Conservation (phyloP, 2,797 vertebrate genomes). For the Thamnophis elegans region DNA sequence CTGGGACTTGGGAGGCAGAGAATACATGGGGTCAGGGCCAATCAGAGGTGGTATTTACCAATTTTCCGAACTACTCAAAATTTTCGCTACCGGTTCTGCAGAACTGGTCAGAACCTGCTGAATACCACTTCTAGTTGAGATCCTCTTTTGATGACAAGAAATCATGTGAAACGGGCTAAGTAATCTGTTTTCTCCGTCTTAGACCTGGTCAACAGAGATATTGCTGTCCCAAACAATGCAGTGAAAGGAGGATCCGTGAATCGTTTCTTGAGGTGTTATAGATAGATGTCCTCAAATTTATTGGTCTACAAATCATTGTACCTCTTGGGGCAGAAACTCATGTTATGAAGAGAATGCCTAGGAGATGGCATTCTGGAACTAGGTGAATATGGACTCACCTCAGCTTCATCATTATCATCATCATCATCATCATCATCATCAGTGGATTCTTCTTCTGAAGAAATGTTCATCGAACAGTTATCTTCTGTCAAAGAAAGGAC, state of each 20-base stretch:
- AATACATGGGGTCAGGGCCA: too few species aligned
- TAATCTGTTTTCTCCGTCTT: not conserved
- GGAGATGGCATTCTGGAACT: not conserved
- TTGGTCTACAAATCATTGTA: too few species aligned
- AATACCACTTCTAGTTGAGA: too few species aligned
- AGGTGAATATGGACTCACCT: not conserved
- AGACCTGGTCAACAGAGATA: not conserved
- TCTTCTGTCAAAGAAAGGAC: not conserved
- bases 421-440: not conserved
- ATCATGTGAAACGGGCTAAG: not conserved
- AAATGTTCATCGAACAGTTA: not conserved
- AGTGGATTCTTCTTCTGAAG: slow-evolving; percentile 3
- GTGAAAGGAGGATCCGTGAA: not conserved
- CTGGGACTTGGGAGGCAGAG: too few species aligned
- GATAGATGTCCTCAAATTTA: not conserved
- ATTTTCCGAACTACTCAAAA: too few species aligned
- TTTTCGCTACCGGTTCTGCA: too few species aligned
- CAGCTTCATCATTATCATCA: accelerated
- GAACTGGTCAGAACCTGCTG: too few species aligned
- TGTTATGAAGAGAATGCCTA: not conserved
- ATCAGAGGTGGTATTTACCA: too few species aligned
- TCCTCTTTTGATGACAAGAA: not conserved
- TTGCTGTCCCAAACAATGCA: not conserved
- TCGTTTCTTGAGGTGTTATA: not conserved
- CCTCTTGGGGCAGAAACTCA: not conserved